Evolutionary conservation across 2,797 vertebrate genomes (phyloP).

Genomic region (Huso huso): DNA sequence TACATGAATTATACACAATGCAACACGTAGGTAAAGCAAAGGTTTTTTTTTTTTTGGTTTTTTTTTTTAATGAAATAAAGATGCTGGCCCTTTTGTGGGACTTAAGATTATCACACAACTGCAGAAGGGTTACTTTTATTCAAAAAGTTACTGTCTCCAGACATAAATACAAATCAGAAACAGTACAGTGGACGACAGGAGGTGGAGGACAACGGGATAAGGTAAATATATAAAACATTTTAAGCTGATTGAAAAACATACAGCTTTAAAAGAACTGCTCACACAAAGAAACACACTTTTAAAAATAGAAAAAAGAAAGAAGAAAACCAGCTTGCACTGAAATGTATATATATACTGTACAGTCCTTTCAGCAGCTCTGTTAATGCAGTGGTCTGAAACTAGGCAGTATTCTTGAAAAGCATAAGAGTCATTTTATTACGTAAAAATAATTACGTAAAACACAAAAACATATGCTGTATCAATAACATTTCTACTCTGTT

Average conservation of each 20-base stretch:
- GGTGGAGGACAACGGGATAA: slow-evolving; percentile 79
- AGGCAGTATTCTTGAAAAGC: slow-evolving; percentile 77
- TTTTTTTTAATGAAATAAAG: neutral
- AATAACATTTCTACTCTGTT: slow-evolving; percentile 51
- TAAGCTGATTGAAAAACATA: slow-evolving; percentile 75
- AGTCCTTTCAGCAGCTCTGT: slow-evolving; percentile 97
- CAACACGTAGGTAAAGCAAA: too few species aligned
- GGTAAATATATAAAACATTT: slow-evolving; percentile 81
- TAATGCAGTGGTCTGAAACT: slow-evolving; percentile 98
- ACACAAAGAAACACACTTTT: slow-evolving; percentile 74
- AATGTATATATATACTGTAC: slow-evolving; percentile 76
- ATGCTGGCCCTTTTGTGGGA: too few species aligned
- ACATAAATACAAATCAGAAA: slow-evolving; percentile 90
- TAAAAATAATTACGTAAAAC: slow-evolving; percentile 58
- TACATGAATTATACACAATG: too few species aligned
- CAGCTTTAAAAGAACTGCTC: slow-evolving; percentile 77
- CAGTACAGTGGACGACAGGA: slow-evolving; percentile 82
- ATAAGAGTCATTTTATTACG: slow-evolving; percentile 53
- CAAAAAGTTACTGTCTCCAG: slow-evolving; percentile 84
- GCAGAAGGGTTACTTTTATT: slow-evolving; percentile 82
- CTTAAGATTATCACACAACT: slow-evolving; percentile 57
- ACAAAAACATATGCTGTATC: slow-evolving; percentile 49
- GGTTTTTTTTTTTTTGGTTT: neutral
- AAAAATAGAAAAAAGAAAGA: slow-evolving; percentile 69
- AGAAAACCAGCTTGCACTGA: slow-evolving; percentile 69